Evolutionary conservation across 1,140 invertebrate genomes (phyloP), one percentile per base, ranked within the genome.

Genomic region (Grapholita molesta): DNA sequence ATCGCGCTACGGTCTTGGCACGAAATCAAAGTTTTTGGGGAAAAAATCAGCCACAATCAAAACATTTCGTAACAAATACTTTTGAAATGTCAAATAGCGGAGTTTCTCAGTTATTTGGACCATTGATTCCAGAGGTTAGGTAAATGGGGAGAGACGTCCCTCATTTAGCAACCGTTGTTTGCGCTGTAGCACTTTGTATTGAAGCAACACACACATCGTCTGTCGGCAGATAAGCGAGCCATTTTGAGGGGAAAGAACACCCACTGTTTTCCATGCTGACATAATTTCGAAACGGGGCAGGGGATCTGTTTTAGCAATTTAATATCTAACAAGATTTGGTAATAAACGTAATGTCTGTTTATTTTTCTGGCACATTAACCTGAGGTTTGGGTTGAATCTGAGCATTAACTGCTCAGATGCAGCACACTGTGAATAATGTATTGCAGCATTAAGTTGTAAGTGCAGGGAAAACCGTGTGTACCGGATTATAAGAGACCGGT

Each of bases 151-250:
- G 67, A 73, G 70, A 64, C 68, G 55, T 74, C 71, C 71, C 55
- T 61, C 71, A 75, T 75, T 73, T 70, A 72, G 67, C 70, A 70
- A 75, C 71, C 70, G 55, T 84, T 84, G 82, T 84, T 77, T 78
- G 73, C 70, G 72, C 75, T 76, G 67, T 70, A 70, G 64, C 70
- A 75, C 72, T 78, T 83, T 81, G 76, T 82, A 78, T 38, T 53
- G 74, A 69, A 70, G 67, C 76, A 83, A 84, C n/a, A 84, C 78
- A 84, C 70, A 71, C 69, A 70, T 67, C 53, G 79, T 80, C 72
- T 84, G 76, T 53, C 70, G 70, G 55, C 72, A 71, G 84, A 88
- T 86, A 86, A 85, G 79, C 72, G 71, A 42, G 53, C 68, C 67
- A 76, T 74, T 67, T 66, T 64, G 72, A 70, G 71, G 70, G 73